Percentiles rank a stretch among this genome's conserved stretches.
These are phyloP conservation scores for Sebastes alutus DNA, from an alignment of 2,797 vertebrate genomes.

Conservation along the genomic window DNA sequence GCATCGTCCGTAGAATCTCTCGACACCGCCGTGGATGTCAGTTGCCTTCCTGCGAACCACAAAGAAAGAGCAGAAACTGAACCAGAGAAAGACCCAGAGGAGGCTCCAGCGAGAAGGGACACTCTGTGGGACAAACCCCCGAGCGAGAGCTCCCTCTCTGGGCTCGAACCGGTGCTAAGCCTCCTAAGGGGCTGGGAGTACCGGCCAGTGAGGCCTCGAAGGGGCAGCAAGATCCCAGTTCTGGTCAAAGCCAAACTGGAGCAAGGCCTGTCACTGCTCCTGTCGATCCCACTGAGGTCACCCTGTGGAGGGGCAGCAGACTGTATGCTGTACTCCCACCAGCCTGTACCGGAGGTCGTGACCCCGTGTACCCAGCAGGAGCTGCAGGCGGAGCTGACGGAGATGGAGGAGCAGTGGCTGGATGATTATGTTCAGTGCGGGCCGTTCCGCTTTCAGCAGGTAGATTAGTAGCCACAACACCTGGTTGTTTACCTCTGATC, in stretches of 20 bases:
- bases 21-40: constrained; percentile 77
- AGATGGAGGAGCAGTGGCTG: constrained; percentile 91
- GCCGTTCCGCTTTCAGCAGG: constrained; percentile 86
- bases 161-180: constrained; percentile 82
- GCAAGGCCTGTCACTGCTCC: constrained; percentile 34
- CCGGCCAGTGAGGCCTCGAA: constrained; percentile 85
- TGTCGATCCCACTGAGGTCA: constrained; percentile 28
- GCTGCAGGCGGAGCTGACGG: constrained; percentile 83
- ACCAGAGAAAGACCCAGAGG: constrained; percentile 71
- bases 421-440: constrained; percentile 89
- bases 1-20: constrained; percentile 89
- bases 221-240: constrained; percentile 90
- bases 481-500: background rate
- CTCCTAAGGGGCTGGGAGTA: constrained; percentile 86
- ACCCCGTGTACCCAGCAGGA: constrained; percentile 72
- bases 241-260: constrained; percentile 79
- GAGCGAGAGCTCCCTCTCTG: constrained; percentile 1
- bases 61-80: constrained; percentile 74
- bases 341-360: constrained; percentile 67
- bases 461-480: constrained; percentile 58
- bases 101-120: constrained; percentile 43
- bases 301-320: constrained; percentile 44
- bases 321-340: constrained; percentile 66
- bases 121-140: constrained; percentile 23
- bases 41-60: constrained; percentile 34